Evolutionary conservation across 2,797 vertebrate species (phyloP).

Genomic region (Pogoniulus pusillus): DNA sequence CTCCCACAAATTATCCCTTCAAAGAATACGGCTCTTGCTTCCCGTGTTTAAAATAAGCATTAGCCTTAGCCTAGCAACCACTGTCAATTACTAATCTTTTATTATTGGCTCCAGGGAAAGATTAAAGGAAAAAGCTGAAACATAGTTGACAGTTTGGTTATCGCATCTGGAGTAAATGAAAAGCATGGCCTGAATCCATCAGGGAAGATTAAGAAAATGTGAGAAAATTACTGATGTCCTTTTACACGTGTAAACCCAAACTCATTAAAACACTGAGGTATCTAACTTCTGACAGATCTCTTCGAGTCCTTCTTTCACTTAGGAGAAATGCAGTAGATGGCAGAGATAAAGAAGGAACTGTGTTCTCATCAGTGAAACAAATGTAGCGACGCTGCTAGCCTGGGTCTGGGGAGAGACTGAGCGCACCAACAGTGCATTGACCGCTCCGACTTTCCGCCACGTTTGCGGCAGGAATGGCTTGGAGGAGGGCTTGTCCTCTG

Average conservation of each 20-base stretch:
- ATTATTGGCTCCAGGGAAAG: slow-evolving; percentile 91
- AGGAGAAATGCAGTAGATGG: not conserved
- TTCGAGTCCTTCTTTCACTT: not conserved
- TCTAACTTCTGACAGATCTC: slow-evolving; percentile 31
- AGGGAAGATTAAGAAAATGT: slow-evolving; percentile 91
- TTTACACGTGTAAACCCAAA: slow-evolving; percentile 83
- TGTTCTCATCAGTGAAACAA: not conserved
- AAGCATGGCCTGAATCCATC: slow-evolving; percentile 96
- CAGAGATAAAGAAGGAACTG: not conserved
- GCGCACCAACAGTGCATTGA: not conserved
- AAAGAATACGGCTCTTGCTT: slow-evolving; percentile 82
- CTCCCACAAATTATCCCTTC: slow-evolving; percentile 81
- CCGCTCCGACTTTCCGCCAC: not conserved
- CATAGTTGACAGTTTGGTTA: slow-evolving; percentile 91
- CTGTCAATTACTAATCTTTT: slow-evolving; percentile 81
- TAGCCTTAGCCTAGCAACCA: slow-evolving; percentile 65
- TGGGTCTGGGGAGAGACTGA: not conserved
- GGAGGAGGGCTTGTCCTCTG: not conserved
- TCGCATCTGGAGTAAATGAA: slow-evolving; percentile 94
- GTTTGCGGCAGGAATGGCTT: not conserved
- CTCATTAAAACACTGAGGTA: slow-evolving; percentile 47
- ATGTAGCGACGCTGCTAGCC: not conserved
- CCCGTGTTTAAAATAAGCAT: slow-evolving; percentile 83
- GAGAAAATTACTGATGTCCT: slow-evolving; percentile 90
- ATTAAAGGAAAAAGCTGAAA: slow-evolving; percentile 90